Percentiles rank a stretch among this genome's conserved stretches.
phyloP scores from a whole-genome alignment of 64 coral and sea anemone genomes.

The Stichodactyla mertensii region DNA sequence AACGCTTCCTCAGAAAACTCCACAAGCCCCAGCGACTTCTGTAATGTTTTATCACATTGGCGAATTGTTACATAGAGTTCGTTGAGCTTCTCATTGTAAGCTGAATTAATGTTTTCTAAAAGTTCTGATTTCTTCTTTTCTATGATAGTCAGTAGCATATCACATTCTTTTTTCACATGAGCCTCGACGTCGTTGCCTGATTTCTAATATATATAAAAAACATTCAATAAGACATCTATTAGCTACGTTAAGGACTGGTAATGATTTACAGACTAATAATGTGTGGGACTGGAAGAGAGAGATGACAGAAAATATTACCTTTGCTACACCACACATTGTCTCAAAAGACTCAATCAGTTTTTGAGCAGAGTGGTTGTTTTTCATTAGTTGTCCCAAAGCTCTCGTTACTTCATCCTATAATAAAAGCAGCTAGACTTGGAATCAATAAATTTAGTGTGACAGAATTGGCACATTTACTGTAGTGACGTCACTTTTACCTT shows the following conservation, averaged over 20 bases:
- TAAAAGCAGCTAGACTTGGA: background rate
- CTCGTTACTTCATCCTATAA: constrained; percentile 50
- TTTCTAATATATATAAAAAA: constrained; percentile 30
- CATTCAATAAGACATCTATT: background rate
- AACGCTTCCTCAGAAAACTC: constrained; percentile 81
- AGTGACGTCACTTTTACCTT: constrained; percentile 33
- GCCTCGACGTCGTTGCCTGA: constrained; percentile 76
- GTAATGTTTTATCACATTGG: constrained; percentile 59
- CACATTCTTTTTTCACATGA: constrained; percentile 86
- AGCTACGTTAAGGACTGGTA: background rate
- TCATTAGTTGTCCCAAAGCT: constrained; percentile 36
- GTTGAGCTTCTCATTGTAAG: constrained; percentile 71
- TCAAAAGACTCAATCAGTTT: constrained; percentile 72
- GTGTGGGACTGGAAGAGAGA: too few species aligned
- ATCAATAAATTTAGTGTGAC: background rate
- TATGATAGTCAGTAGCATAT: constrained; percentile 59
- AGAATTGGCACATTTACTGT: too few species aligned
- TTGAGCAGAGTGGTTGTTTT: constrained; percentile 55
- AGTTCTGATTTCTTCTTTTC: constrained; percentile 81
- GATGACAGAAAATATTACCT: constrained; percentile 37
- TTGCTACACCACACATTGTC: constrained; percentile 71
- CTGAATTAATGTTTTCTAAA: constrained; percentile 53
- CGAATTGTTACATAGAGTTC: constrained; percentile 61
- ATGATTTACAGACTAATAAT: too few species aligned
- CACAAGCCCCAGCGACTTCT: constrained; percentile 63